Evolutionary conservation across 1,140 invertebrate genomes (phyloP).

Genomic region (Platyscapa corneri): DNA sequence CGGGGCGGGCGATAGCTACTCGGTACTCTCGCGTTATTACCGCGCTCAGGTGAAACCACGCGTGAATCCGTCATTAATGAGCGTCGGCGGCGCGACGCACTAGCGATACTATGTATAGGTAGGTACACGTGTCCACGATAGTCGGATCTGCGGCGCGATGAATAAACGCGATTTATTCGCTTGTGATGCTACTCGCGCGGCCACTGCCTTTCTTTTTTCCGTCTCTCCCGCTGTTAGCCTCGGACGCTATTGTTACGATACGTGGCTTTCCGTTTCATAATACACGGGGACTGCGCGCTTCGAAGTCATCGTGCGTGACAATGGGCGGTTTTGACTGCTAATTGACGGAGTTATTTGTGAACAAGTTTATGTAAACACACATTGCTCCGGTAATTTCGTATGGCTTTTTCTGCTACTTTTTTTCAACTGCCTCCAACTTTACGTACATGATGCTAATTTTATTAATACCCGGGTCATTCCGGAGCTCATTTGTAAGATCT

Average conservation of each 20-base stretch:
- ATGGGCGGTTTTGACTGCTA: conserved; percentile 51
- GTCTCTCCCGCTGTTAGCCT: background rate
- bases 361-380: conserved; percentile 51
- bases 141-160: conserved; percentile 6
- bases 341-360: conserved; percentile 49
- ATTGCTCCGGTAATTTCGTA: conserved; percentile 36
- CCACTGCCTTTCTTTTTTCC: background rate
- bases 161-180: conserved; percentile 35
- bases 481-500: background rate
- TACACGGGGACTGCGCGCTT: background rate
- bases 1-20: background rate
- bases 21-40: conserved; percentile 22
- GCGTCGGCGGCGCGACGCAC: background rate
- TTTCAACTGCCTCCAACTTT: background rate
- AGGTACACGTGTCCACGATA: background rate
- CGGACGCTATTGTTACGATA: conserved; percentile 26
- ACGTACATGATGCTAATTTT: conserved; percentile 18
- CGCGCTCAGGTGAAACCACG: conserved; percentile 62
- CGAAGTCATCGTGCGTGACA: conserved; percentile 50
- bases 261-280: conserved; percentile 50
- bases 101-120: background rate
- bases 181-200: background rate
- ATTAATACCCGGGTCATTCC: conserved; percentile 4
- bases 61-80: conserved; percentile 73
- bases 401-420: background rate